Conservation (phyloP, 1,140 invertebrate genomes). For the Microplitis mediator region DNA sequence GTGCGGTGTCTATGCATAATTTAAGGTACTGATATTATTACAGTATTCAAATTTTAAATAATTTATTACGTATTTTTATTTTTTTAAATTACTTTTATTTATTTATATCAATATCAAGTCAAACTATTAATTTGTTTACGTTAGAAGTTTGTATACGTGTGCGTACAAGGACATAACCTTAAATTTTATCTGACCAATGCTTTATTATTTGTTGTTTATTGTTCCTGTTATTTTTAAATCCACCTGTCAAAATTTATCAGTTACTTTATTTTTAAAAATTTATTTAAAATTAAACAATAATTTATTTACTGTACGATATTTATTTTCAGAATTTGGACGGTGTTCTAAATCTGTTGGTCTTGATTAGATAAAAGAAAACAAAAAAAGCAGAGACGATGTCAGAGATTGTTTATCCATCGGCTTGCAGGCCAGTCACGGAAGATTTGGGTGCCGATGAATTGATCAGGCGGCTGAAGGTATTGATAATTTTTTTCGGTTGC, state of each 20-base stretch:
- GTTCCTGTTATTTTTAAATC: not conserved
- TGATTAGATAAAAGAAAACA: slow-evolving; percentile 32
- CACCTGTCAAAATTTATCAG: too few relatives aligned
- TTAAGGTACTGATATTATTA: slow-evolving; percentile 45
- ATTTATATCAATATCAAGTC: not conserved
- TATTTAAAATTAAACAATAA: too few relatives aligned
- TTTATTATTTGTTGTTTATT: not conserved
- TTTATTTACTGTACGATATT: not conserved
- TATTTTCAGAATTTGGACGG: slow-evolving; percentile 57
- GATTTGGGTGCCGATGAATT: slow-evolving; percentile 94
- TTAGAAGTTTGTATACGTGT: slow-evolving; percentile 33
- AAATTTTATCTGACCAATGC: not conserved
- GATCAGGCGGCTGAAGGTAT: slow-evolving; percentile 89
- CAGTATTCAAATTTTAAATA: slow-evolving; percentile 10
- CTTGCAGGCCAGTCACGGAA: slow-evolving; percentile 86
- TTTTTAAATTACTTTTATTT: too few relatives aligned
- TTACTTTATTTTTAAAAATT: too few relatives aligned
- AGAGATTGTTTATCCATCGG: slow-evolving; percentile 85
- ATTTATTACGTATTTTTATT: not conserved
- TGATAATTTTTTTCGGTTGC: slow-evolving; percentile 3
- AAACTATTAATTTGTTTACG: slow-evolving; percentile 48
- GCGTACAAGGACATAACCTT: slow-evolving; percentile 31
- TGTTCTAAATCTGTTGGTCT: slow-evolving; percentile 48
- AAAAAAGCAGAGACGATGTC: slow-evolving; percentile 64
- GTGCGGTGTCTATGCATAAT: slow-evolving; percentile 58